Evolutionary conservation across 2,113 vertebrate genomes (phyloP).

Genomic region (Ceuthmochares aereus): DNA sequence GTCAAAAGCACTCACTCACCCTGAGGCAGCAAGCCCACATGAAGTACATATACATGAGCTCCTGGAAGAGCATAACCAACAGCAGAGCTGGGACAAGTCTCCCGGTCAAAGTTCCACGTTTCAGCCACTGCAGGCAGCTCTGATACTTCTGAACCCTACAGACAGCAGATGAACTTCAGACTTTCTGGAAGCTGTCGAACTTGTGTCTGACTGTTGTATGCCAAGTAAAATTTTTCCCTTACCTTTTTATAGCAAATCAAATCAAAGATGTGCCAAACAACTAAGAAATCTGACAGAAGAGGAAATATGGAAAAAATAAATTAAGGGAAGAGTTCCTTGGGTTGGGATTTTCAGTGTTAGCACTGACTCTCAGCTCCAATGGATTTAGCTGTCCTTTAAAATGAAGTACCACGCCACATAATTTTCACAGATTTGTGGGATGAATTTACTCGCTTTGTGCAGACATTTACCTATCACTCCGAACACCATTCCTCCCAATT

Average conservation of each 20-base stretch:
- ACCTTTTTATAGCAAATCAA: not conserved
- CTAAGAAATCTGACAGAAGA: not conserved
- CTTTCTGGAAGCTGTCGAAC: not conserved
- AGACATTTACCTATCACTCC: not conserved
- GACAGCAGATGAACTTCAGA: not conserved
- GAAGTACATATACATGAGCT: not conserved
- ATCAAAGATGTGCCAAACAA: not conserved
- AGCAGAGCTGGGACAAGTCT: fast-evolving
- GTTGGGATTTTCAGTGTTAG: not conserved
- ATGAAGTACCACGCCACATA: not conserved
- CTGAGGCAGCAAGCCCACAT: not conserved
- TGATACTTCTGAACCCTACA: not conserved
- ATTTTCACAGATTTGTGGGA: not conserved
- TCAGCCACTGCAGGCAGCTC: not conserved
- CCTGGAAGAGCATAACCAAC: not conserved
- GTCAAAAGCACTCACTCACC: not conserved
- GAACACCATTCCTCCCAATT: not conserved
- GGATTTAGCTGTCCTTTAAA: not conserved
- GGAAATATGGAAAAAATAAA: not conserved
- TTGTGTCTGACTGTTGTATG: not conserved
- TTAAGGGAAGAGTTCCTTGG: not conserved
- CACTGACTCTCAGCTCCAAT: not conserved
- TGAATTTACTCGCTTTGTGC: not conserved
- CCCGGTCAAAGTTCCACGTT: not conserved
- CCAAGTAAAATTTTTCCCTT: not conserved